phyloP scores from a whole-genome alignment of 2,797 vertebrate species.

The Xenopus petersii region DNA sequence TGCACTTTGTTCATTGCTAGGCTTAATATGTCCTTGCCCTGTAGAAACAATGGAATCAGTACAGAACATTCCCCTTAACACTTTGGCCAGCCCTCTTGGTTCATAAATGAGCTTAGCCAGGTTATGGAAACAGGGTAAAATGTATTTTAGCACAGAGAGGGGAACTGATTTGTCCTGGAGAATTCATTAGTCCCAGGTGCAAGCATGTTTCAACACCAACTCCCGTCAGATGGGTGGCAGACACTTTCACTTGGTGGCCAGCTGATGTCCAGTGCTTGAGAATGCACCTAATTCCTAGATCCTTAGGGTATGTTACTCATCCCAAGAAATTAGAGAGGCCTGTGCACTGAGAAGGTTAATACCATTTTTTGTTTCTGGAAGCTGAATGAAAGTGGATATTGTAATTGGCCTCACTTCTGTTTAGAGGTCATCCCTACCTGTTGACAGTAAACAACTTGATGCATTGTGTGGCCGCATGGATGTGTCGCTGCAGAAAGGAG shows the following conservation, averaged over 20 bases:
- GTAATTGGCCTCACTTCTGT: slow-evolving; percentile 9
- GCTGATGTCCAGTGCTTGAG: slow-evolving; percentile 18
- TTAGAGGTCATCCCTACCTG: slow-evolving; percentile 29
- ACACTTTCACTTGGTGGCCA: slow-evolving; percentile 35
- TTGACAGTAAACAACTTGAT: slow-evolving; percentile 41
- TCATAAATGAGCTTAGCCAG: no score
- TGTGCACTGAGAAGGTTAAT: slow-evolving; percentile 34
- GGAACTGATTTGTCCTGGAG: slow-evolving; percentile 23
- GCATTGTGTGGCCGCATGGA: slow-evolving; percentile 12
- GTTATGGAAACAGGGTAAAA: not conserved
- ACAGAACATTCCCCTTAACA: no score
- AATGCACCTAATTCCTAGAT: not conserved
- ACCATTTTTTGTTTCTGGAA: not conserved
- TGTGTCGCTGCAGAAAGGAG: slow-evolving; percentile 6
- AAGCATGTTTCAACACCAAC: slow-evolving; percentile 16
- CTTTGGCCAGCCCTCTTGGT: no score
- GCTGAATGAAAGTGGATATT: slow-evolving; percentile 39
- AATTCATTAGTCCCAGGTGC: slow-evolving; percentile 22
- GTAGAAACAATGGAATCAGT: no score
- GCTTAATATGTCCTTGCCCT: no score
- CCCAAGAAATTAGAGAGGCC: slow-evolving; percentile 36
- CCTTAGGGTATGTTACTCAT: slow-evolving; percentile 19
- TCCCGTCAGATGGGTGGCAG: slow-evolving; percentile 4
- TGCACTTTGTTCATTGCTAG: no score
- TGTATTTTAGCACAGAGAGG: slow-evolving; percentile 26